Conservation (phyloP, 2,797 vertebrate species). For the Hylomyscus alleni region DNA sequence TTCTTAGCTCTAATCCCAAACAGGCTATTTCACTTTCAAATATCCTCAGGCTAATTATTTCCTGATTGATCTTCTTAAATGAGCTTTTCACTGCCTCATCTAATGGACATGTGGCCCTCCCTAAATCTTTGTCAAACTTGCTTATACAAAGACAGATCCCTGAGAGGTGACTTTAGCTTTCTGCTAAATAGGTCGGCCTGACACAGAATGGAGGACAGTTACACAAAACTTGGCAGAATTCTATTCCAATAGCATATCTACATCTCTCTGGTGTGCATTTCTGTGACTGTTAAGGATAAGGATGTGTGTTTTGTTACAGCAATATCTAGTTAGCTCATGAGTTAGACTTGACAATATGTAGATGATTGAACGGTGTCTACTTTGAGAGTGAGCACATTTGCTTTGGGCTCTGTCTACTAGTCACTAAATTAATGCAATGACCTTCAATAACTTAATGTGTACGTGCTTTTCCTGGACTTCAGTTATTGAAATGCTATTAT, state of each 20-base stretch:
- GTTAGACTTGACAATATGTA: background rate
- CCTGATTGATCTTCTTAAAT: slow-evolving; percentile 78
- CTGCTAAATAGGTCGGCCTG: slow-evolving; percentile 59
- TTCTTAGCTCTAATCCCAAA: slow-evolving; percentile 62
- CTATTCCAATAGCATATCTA: background rate
- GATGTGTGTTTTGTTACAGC: background rate
- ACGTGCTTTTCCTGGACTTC: slow-evolving; percentile 14
- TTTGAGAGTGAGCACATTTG: slow-evolving; percentile 21
- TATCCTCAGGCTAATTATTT: slow-evolving; percentile 81
- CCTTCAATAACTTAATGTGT: background rate
- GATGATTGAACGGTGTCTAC: background rate
- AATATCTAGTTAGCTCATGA: background rate
- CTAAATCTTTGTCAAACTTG: slow-evolving; percentile 64
- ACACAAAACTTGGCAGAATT: slow-evolving; percentile 1
- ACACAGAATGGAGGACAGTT: slow-evolving; percentile 31
- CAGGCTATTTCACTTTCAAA: slow-evolving; percentile 74
- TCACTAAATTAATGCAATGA: slow-evolving; percentile 56
- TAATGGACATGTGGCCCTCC: slow-evolving; percentile 36
- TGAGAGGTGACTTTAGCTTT: slow-evolving; percentile 55
- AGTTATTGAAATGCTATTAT: slow-evolving; percentile 60
- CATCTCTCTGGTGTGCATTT: background rate
- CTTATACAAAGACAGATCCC: slow-evolving; percentile 42
- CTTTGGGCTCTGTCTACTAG: background rate
- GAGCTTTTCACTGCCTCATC: slow-evolving; percentile 65
- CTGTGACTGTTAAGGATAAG: background rate